Conservation (phyloP, 2,888 invertebrate species). For the Ecdyonurus torrentis region DNA sequence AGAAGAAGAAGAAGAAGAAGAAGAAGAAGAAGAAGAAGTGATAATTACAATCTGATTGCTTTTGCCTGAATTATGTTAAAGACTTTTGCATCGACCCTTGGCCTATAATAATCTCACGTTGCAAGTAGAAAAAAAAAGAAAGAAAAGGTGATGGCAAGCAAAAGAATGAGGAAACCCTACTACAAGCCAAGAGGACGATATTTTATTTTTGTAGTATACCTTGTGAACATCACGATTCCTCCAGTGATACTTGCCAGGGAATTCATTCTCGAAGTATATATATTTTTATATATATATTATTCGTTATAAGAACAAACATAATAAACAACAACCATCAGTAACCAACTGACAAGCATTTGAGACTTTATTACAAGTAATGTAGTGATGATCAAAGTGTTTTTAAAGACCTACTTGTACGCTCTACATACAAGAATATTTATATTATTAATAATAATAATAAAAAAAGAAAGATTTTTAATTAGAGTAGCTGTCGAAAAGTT, state of each 20-base stretch:
- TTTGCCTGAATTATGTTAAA: no score
- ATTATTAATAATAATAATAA: neutral
- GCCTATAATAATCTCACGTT: no score
- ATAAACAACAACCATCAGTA: neutral
- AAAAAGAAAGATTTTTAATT: neutral
- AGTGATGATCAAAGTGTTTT: neutral
- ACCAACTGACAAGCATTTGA: neutral
- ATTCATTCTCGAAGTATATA: no score
- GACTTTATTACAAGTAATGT: neutral
- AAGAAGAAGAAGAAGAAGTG: no score
- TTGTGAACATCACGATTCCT: neutral
- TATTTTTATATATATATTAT: no score
- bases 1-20: no score
- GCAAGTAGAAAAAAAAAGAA: neutral
- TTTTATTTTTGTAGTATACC: neutral
- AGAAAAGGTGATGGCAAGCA: neutral
- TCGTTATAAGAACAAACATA: neutral
- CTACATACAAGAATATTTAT: neutral
- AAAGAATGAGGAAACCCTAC: no score
- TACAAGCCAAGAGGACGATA: neutral
- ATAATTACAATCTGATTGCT: no score
- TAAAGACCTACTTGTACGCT: neutral
- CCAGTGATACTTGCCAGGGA: neutral
- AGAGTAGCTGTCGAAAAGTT: neutral
- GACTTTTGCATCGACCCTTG: neutral